Percentiles rank a stretch among this genome's conserved stretches.
Conservation (phyloP, 2,113 vertebrate genomes). For the Actinemys pallida region DNA sequence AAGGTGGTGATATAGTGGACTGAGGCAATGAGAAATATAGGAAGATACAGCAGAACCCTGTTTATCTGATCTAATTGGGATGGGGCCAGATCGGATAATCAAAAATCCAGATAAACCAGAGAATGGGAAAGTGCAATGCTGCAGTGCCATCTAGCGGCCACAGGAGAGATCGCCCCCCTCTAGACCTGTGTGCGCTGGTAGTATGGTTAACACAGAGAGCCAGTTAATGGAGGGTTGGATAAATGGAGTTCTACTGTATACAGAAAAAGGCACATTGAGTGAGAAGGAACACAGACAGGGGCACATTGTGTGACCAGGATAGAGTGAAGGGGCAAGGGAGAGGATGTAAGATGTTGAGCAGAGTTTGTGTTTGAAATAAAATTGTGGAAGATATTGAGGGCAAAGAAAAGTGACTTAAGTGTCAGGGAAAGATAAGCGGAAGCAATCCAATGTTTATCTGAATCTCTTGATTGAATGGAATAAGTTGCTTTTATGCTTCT, state of each 20-base stretch:
- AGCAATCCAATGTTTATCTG: neutral
- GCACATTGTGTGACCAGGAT: neutral
- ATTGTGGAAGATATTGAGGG: neutral
- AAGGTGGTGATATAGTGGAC: neutral
- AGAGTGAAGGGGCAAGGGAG: neutral
- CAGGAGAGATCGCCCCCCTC: neutral
- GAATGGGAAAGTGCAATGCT: neutral
- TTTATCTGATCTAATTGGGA: neutral
- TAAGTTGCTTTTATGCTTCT: neutral
- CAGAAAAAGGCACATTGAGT: neutral
- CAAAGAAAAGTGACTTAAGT: neutral
- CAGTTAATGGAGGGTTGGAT: neutral
- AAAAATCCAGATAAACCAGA: neutral
- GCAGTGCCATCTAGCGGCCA: neutral
- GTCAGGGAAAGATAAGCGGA: neutral
- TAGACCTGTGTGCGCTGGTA: neutral
- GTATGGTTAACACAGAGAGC: neutral
- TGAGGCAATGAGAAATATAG: neutral
- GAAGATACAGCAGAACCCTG: neutral
- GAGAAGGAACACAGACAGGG: neutral
- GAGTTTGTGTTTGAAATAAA: neutral
- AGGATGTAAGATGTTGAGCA: neutral
- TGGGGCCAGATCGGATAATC: no score
- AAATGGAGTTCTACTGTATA: neutral
- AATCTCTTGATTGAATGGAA: neutral